Conservation (phyloP, 2,113 vertebrate genomes). For the Gavialis gangeticus region DNA sequence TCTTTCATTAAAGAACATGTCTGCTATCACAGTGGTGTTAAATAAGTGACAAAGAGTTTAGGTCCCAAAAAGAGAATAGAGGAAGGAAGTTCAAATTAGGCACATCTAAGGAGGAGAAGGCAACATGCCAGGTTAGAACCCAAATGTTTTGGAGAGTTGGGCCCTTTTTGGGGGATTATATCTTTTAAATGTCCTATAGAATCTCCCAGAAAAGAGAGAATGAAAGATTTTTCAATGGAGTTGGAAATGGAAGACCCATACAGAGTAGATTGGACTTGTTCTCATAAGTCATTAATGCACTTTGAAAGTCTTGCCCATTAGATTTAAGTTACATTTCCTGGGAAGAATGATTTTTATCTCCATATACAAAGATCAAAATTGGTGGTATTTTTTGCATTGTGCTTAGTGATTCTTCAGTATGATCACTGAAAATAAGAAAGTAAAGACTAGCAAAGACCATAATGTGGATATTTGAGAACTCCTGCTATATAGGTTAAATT, state of each 20-base stretch:
- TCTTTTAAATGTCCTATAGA: background rate
- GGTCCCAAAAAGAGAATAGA: background rate
- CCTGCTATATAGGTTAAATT: background rate
- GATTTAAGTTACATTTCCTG: background rate
- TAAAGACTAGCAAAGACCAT: background rate
- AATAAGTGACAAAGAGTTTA: background rate
- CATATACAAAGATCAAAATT: background rate
- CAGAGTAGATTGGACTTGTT: background rate
- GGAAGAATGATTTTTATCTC: background rate
- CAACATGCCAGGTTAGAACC: background rate
- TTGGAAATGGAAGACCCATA: background rate
- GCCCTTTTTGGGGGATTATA: background rate
- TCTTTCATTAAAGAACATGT: background rate
- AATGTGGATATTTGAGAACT: background rate
- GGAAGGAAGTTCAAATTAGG: background rate
- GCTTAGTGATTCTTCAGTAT: background rate
- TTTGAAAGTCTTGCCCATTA: background rate
- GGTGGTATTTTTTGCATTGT: background rate
- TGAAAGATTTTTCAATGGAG: background rate
- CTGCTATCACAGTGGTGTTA: background rate
- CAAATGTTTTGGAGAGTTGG: background rate
- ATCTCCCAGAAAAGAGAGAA: background rate
- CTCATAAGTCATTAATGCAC: background rate
- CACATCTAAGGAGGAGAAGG: background rate
- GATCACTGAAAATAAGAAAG: background rate